phyloP scores from a whole-genome alignment of 2,797 vertebrate genomes.

The Xenops minutus region DNA sequence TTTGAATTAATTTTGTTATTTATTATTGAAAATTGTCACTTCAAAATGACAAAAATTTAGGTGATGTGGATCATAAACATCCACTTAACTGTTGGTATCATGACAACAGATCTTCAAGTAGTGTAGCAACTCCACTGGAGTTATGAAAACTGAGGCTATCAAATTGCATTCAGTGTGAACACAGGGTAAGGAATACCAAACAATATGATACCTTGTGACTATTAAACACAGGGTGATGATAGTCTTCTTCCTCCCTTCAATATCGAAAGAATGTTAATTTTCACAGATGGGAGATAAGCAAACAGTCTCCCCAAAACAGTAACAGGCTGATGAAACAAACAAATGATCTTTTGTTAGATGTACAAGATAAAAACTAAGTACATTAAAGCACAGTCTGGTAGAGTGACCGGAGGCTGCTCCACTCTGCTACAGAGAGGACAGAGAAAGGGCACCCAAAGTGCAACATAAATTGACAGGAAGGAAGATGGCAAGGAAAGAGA shows the following conservation, averaged over 20 bases:
- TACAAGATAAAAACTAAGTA: background rate
- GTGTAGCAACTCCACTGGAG: conserved; percentile 51
- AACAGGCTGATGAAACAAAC: background rate
- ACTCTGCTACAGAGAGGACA: background rate
- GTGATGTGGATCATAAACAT: background rate
- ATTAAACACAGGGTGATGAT: background rate
- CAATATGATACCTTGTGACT: background rate
- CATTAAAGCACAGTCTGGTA: background rate
- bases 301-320: background rate
- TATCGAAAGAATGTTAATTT: background rate
- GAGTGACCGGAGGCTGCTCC: background rate
- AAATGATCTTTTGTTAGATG: background rate
- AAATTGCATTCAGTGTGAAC: conserved; percentile 24
- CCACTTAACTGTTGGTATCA: background rate
- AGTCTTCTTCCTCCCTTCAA: background rate
- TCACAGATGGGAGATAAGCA: background rate
- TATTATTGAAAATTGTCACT: background rate
- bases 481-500: conserved; percentile 45
- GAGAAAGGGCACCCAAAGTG: conserved; percentile 15
- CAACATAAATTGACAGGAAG: conserved; percentile 19
- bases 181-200: conserved; percentile 13
- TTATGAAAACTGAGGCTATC: conserved; percentile 28
- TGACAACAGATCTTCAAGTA: conserved; percentile 22
- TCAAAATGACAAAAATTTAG: background rate
- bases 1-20: background rate